phyloP scores from a whole-genome alignment of 1,140 invertebrate species.

The Drosophila triauraria region DNA sequence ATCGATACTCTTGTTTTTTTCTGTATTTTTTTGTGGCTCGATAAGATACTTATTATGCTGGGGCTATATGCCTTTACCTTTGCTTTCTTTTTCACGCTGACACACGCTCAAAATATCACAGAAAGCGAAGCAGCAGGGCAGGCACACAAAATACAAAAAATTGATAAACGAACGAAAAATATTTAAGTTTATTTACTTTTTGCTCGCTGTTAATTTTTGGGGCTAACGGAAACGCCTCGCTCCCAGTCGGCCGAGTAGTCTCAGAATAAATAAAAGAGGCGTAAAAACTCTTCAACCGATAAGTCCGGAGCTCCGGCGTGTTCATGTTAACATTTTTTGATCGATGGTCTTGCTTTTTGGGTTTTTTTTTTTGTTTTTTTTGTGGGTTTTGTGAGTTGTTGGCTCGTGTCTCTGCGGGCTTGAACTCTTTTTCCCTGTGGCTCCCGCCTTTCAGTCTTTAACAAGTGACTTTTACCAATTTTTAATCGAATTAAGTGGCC shows the following conservation, averaged over 20 bases:
- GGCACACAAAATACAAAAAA: constrained; percentile 9
- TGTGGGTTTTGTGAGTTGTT: constrained; percentile 2
- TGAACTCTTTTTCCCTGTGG: not conserved
- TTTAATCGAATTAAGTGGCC: constrained; percentile 46
- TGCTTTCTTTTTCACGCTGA: constrained; percentile 69
- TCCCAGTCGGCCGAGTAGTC: constrained; percentile 38
- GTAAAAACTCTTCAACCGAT: constrained; percentile 52
- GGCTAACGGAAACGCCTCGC: constrained; percentile 51
- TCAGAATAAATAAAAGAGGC: constrained; percentile 72
- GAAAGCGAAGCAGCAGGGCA: not conserved
- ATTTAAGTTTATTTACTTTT: constrained; percentile 69
- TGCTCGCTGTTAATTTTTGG: constrained; percentile 62
- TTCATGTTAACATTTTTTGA: constrained; percentile 64
- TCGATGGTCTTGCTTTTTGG: constrained; percentile 24
- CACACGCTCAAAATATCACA: constrained; percentile 61
- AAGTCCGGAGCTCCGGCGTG: constrained; percentile 52
- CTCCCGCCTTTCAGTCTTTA: not conserved
- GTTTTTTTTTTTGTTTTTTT: constrained; percentile 1
- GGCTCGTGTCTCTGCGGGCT: constrained; percentile 5
- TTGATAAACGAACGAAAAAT: constrained; percentile 56
- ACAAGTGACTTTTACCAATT: constrained; percentile 38
- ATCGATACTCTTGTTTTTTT: constrained; percentile 45
- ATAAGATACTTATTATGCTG: constrained; percentile 55
- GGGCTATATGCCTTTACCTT: constrained; percentile 43
- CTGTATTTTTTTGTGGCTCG: constrained; percentile 28